A percentile compares a stretch with the other conserved stretches of the same genome.
Evolutionary conservation across 2,888 invertebrate genomes (phyloP).

Genomic region (Macaria liturata): DNA sequence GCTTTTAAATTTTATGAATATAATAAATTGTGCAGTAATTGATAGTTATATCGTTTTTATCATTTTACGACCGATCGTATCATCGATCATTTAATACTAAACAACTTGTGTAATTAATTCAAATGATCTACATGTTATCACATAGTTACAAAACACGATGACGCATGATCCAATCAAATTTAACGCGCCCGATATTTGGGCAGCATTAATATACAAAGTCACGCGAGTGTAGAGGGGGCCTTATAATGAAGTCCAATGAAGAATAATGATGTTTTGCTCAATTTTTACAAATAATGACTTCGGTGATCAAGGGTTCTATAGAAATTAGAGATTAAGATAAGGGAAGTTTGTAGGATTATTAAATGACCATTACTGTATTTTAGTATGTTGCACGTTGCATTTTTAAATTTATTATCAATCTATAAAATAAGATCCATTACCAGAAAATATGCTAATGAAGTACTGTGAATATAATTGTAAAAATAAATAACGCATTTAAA

Average conservation of each 20-base stretch:
- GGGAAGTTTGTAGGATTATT: constrained; percentile 2
- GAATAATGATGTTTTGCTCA: constrained; percentile 26
- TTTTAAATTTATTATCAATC: too few relatives aligned
- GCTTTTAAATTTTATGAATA: too few relatives aligned
- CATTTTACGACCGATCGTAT: too few relatives aligned
- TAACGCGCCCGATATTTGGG: constrained; percentile 39
- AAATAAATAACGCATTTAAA: too few relatives aligned
- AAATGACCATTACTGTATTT: constrained; percentile 7
- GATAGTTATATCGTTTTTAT: too few relatives aligned
- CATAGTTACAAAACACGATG: constrained; percentile 27
- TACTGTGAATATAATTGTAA: too few relatives aligned
- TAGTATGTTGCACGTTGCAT: not conserved
- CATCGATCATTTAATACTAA: too few relatives aligned
- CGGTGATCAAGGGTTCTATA: constrained; percentile 12
- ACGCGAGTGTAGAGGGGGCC: constrained; percentile 34
- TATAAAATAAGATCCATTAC: too few relatives aligned
- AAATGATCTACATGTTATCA: constrained; percentile 27
- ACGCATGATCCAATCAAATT: constrained; percentile 37
- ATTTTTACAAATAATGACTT: constrained; percentile 21
- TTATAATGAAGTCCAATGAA: constrained; percentile 36
- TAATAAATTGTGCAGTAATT: too few relatives aligned
- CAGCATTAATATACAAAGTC: constrained; percentile 34
- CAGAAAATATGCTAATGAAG: too few relatives aligned
- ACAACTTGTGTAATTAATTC: not conserved
- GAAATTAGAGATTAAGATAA: constrained; percentile 6